Base-by-base conservation (phyloP, 1,140 invertebrate species). In the Rhopalosiphum maidis region DNA sequence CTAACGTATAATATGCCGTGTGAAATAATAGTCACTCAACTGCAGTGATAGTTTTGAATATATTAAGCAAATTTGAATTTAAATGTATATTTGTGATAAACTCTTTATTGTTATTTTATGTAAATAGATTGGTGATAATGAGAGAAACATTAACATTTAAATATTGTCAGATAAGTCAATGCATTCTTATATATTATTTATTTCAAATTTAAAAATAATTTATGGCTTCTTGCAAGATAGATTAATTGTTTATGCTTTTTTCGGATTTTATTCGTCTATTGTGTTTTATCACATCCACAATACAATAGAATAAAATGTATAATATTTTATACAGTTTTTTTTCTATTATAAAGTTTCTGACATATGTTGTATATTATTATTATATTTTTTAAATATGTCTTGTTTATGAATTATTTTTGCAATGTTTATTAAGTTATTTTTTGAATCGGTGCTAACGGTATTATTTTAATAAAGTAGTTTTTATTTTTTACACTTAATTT, bases 241-340 rank as follows among this genome's bases (percentile, higher is more conserved):
- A 85, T 85, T 85, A 23, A 41, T 86, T 86, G 41, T 23, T 35
- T 51, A n/a, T 46, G 2, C 23, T n/a, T n/a, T 87, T 48, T 48
- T 35, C 23, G 21, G 37, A 22, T 21, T 51, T 88, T 48, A n/a
- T 77, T 48, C n/a, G 43, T 86, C 85, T 88, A 88, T 88, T 88
- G 46, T 88, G 30, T 88, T 88, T 9, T 23, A 48, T 51, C 21
- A 88, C 43, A 48, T 35, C 46, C n/a, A 18, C 46, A 88, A 8
- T 88, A 88, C 46, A 88, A 88, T 88, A 88, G 86, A 88, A 46
- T 46, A 15, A 48, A n/a, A 48, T 48, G 48, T 51, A 35, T 88
- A 85, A 43, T 51, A 88, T 88, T 88, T 51, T 88, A 87, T 35
- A 48, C 46, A n/a, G 46, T 48, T 48, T n/a, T 87, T 87, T 46